Evolutionary conservation across 2,888 invertebrate species (phyloP), one percentile per base, ranked within the genome.

Genomic region (Parnassius orleans): DNA sequence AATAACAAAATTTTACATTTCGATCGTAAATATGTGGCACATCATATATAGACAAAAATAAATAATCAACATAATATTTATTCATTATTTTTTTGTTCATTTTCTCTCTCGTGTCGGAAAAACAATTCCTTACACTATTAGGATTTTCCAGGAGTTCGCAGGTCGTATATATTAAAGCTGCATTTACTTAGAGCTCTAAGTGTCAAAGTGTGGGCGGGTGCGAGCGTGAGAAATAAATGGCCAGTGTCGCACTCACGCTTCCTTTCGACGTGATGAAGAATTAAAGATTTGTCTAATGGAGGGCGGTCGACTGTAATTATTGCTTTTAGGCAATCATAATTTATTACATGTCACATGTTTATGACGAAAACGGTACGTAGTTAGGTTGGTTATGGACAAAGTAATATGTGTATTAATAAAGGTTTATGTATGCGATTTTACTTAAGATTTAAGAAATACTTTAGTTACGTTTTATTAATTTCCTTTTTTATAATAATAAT

Each of bases 201-300:
- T 68, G 65, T 73, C 62, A 68, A 67, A 69, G 72, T 73, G 90
- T 90, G 87, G 90, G 90, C 86, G 89, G 84, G 86, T 85, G 88
- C 68, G 79, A 89, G 76, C 90, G 90, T 90, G 90, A 85, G 90
- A 90, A 90, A 81, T 86, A 83, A 86, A 90, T 79, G 87, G 70
- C 71, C 77, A 73, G 70, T 79, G 85, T 81, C 79, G 79, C 82
- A 75, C 80, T 80, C 84, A 84, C 81, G 84, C 78, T 68, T 71
- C 73, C 74, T 66, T 68, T 68, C 67, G 54, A 67, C 66, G 55
- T 70, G 69, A 71, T 69, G 71, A 78, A 75, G 74, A 79, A 81
- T 78, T 76, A 70, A 72, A 73, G 70, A 71, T 73, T 68, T 65
- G 61, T 63, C 71, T 70, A 74, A 73, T 74, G 68, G 72, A 67